Percentiles rank a stretch among this genome's conserved stretches.
Conservation (phyloP, 2,888 invertebrate genomes). For the Xylota sylvarum region DNA sequence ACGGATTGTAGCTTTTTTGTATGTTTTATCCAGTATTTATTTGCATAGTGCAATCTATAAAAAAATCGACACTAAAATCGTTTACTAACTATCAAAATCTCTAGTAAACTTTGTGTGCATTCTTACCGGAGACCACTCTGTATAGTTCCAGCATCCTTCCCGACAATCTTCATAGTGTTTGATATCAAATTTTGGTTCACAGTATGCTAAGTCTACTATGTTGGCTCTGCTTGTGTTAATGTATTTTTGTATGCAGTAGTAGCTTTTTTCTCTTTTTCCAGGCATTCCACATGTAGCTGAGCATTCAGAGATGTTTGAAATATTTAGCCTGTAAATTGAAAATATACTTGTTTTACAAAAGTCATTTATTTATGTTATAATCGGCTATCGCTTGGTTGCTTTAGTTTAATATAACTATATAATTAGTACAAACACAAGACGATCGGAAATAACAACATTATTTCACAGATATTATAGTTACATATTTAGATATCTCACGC, state of each 20-base stretch:
- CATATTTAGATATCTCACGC: too few species aligned
- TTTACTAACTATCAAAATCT: too few species aligned
- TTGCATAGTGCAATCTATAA: too few species aligned
- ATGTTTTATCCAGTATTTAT: too few species aligned
- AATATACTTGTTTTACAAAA: neutral
- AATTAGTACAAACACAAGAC: too few species aligned
- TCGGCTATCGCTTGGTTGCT: too few species aligned
- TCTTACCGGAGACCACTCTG: slow-evolving; percentile 89
- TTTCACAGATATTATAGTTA: too few species aligned
- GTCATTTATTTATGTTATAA: neutral
- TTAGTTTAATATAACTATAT: too few species aligned
- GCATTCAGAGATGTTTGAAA: slow-evolving; percentile 87
- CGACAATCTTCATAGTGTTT: slow-evolving; percentile 85
- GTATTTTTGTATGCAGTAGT: slow-evolving; percentile 87
- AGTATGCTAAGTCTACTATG: slow-evolving; percentile 83
- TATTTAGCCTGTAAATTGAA: slow-evolving; percentile 80
- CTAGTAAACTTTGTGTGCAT: neutral
- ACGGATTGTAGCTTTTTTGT: too few species aligned
- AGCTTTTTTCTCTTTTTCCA: slow-evolving; percentile 87
- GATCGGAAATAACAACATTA: too few species aligned
- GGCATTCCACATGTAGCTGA: slow-evolving; percentile 89
- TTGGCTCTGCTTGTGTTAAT: slow-evolving; percentile 80
- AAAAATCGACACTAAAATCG: too few species aligned
- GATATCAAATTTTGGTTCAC: slow-evolving; percentile 81
- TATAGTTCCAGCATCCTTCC: slow-evolving; percentile 91